Percentiles rank a stretch among this genome's conserved stretches.
Conservation (phyloP, 1,140 invertebrate species). For the Leptoteleia sp. region DNA sequence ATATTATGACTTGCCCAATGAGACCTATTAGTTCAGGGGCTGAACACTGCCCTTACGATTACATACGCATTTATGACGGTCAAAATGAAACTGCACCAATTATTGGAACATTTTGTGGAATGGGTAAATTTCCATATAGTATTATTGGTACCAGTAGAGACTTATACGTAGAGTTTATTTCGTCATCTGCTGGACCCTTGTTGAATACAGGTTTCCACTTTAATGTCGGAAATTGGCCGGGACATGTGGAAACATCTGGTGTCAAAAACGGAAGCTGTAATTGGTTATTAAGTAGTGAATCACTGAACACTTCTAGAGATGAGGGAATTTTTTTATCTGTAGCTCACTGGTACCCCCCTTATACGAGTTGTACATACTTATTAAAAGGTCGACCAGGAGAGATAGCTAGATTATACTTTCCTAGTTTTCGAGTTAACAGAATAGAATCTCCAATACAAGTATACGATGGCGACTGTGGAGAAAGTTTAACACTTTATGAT, state of each 20-base stretch:
- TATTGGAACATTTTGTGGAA: constrained; percentile 95
- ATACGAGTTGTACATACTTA: constrained; percentile 94
- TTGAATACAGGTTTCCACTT: constrained; percentile 96
- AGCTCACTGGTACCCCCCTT: constrained; percentile 95
- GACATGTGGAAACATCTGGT: constrained; percentile 92
- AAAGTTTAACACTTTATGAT: constrained; percentile 93
- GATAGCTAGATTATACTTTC: constrained; percentile 93
- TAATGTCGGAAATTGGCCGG: constrained; percentile 95
- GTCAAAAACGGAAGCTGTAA: constrained; percentile 92
- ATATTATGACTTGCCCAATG: constrained; percentile 97
- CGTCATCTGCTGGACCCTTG: constrained; percentile 92
- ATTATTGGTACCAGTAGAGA: constrained; percentile 95
- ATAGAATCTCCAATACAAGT: constrained; percentile 93
- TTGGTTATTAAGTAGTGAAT: constrained; percentile 91
- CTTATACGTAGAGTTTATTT: constrained; percentile 94
- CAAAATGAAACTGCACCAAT: constrained; percentile 91
- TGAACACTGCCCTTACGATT: constrained; percentile 94
- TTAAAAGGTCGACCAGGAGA: constrained; percentile 91
- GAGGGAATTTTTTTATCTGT: constrained; percentile 94
- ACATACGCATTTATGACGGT: constrained; percentile 94
- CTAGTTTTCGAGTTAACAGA: constrained; percentile 93
- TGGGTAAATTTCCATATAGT: constrained; percentile 96
- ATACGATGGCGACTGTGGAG: constrained; percentile 92
- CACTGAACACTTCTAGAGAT: constrained; percentile 86
- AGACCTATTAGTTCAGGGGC: constrained; percentile 91